Conservation (phyloP, 1,140 invertebrate genomes). For the Eumeta japonica region DNA sequence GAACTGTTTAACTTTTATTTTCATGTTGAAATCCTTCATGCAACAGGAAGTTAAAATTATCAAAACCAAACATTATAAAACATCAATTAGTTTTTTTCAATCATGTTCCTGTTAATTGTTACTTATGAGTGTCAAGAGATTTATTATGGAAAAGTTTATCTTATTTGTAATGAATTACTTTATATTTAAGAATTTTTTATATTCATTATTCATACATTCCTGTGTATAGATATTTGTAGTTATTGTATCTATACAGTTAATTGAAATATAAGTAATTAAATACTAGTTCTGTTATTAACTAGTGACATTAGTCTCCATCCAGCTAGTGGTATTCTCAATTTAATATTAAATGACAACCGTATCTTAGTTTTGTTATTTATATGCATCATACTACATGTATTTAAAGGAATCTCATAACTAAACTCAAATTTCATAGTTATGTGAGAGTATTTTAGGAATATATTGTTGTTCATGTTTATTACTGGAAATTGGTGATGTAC, state of each 20-base stretch:
- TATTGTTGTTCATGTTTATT: not conserved
- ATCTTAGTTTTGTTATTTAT: no score
- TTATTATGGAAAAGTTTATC: constrained; percentile 3
- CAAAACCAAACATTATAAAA: no score
- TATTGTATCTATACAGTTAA: constrained; percentile 2
- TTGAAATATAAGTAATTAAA: no score
- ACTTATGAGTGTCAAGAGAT: constrained; percentile 9
- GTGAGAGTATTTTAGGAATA: not conserved
- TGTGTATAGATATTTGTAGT: not conserved
- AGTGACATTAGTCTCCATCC: no score
- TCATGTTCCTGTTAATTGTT: constrained; percentile 17
- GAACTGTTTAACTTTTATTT: no score
- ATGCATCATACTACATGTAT: no score
- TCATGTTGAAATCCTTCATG: no score
- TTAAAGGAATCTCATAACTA: constrained; percentile 1
- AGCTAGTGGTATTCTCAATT: no score
- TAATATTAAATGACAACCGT: no score
- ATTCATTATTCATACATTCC: constrained; percentile 8
- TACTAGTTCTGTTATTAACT: no score
- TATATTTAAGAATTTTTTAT: constrained; percentile 3
- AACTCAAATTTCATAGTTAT: not conserved
- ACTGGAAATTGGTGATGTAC: not conserved
- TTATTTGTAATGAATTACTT: constrained; percentile 1
- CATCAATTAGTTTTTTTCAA: constrained; percentile 9
- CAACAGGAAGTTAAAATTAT: no score